Evolutionary conservation across 2,113 vertebrate species (phyloP), one percentile per base, ranked within the genome.

Genomic region (Todiramphus chloris): DNA sequence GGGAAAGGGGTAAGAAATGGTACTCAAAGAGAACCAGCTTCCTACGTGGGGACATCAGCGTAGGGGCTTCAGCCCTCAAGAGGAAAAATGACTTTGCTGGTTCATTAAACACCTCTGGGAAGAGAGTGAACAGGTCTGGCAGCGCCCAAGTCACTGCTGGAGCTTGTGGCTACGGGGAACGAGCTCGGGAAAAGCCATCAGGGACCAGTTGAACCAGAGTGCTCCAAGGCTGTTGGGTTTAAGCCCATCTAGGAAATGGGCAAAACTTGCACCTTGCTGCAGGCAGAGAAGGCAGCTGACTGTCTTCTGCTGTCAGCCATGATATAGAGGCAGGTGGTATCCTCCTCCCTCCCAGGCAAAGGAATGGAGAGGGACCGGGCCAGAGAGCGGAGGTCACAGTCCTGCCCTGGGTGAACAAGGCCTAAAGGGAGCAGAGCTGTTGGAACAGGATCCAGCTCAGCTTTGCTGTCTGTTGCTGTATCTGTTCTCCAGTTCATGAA

Each of bases 381-480:
- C 25, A 6, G 9, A 0, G 0, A 5, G 5, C 0, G 0, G 17
- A 82, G 78, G 62, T 69, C 62, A 56, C 5, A 53, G 58, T 37
- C 60, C 46, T 0, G 0, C 58, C 15, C 51, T 46, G 58, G 87
- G 86, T 59, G 94, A 94, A 33, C 72, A 94, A 83, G 56, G 72
- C 43, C 81, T 77, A 43, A 91, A 83, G 74, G 55, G 73, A 96
- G 79, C 0, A 4, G 13, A 59, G 27, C 20, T 41, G 43, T 82
- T 31, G 89, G 80, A 75, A 18, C 24, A 60, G 60, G 23, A 18
- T 33, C 68, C 69, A 89, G 48, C 24, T 23, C 13, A 33, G 64
- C 79, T 55, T 46, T 30, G 7, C 6, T 93, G 87, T 76, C 67
- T 56, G 31, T 18, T 41, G 82, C 91, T 1, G 0, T 92, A 78